Conservation (phyloP, 1,140 invertebrate species). For the Drosophila virilis region DNA sequence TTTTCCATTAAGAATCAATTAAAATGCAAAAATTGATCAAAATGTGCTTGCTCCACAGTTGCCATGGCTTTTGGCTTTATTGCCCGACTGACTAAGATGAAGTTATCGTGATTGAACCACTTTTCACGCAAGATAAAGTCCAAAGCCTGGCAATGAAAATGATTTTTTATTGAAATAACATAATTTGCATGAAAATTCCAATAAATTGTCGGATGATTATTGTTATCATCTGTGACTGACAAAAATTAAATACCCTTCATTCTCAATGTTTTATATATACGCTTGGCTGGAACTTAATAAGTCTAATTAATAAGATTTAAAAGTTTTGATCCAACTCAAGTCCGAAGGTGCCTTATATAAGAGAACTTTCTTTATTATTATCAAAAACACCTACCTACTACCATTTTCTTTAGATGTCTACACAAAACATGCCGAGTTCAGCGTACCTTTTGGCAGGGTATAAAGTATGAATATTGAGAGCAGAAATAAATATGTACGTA, state of each 20-base stretch:
- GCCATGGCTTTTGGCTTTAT: conserved; percentile 8
- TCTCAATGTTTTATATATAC: no score
- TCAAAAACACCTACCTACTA: no score
- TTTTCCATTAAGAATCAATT: conserved; percentile 84
- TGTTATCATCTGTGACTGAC: neutral
- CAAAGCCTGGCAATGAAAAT: conserved; percentile 70
- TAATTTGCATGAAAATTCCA: conserved; percentile 76
- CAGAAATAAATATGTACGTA: conserved; percentile 16
- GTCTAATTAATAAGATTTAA: no score
- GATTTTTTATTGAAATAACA: conserved; percentile 71
- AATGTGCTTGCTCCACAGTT: conserved; percentile 5
- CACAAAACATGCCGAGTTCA: no score
- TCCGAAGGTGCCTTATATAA: no score
- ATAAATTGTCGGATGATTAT: conserved; percentile 71
- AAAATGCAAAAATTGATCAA: conserved; percentile 66
- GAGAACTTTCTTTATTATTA: no score
- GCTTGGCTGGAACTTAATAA: no score
- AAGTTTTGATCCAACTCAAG: no score
- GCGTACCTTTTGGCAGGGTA: neutral
- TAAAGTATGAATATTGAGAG: conserved; percentile 3
- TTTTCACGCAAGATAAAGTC: conserved; percentile 76
- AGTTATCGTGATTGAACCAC: conserved; percentile 80
- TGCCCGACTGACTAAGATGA: conserved; percentile 38
- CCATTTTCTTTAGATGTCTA: no score
- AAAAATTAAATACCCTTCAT: neutral